Conservation (phyloP, 1,140 invertebrate species). For the Chironomus striatipennis region DNA sequence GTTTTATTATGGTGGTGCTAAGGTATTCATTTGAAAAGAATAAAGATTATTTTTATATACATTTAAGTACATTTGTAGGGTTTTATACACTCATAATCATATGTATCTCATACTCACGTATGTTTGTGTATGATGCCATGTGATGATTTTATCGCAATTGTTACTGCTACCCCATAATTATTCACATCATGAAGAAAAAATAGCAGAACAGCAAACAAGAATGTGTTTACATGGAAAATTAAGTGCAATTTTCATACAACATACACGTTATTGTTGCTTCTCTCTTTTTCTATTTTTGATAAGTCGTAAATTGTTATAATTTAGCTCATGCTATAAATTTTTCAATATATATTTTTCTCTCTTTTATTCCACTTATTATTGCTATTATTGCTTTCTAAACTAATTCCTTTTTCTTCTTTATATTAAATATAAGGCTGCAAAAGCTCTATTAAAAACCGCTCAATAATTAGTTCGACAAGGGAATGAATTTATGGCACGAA, state of each 20-base stretch:
- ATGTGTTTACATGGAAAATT: slow-evolving; percentile 20
- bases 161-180: too few species aligned
- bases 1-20: neutral
- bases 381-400: too few species aligned
- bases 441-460: neutral
- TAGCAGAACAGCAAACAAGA: neutral
- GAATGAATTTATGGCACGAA: slow-evolving; percentile 2
- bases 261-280: neutral
- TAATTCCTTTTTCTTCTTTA: neutral
- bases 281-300: neutral
- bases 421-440: neutral
- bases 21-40: too few species aligned
- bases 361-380: too few species aligned
- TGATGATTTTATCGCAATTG: too few species aligned
- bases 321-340: slow-evolving; percentile 5
- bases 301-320: slow-evolving; percentile 6
- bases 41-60: too few species aligned
- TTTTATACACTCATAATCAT: too few species aligned
- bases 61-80: too few species aligned
- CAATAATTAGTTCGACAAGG: slow-evolving; percentile 12
- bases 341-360: too few species aligned
- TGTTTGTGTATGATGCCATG: too few species aligned
- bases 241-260: neutral
- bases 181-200: neutral
- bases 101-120: too few species aligned